phyloP scores from a whole-genome alignment of 2,888 invertebrate genomes.

The Andricus curvator region DNA sequence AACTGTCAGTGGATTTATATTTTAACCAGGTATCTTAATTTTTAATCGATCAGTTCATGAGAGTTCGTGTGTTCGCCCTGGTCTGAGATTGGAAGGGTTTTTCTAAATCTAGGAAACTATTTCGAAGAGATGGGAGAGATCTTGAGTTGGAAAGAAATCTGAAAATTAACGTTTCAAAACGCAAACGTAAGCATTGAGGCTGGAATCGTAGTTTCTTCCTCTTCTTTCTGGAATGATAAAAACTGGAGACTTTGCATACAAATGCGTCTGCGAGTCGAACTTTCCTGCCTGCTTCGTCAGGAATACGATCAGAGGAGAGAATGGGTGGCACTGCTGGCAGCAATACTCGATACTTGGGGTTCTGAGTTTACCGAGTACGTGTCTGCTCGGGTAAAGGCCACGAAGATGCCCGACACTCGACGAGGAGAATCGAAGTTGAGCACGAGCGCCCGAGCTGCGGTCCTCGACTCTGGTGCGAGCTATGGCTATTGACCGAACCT shows the following conservation, averaged over 20 bases:
- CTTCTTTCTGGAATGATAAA: conserved; percentile 5
- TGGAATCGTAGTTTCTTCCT: conserved; percentile 1
- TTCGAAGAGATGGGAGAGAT: background rate
- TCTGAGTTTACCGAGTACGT: conserved; percentile 58
- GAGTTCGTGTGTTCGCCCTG: too few relatives aligned
- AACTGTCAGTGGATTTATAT: background rate
- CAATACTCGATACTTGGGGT: conserved; percentile 45
- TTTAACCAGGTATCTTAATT: too few relatives aligned
- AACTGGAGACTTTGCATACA: conserved; percentile 16
- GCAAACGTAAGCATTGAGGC: background rate
- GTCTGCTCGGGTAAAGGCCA: conserved; percentile 67
- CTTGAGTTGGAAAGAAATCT: background rate
- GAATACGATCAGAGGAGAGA: conserved; percentile 42
- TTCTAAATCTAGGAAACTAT: background rate
- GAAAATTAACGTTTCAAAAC: background rate
- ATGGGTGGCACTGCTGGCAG: conserved; percentile 53
- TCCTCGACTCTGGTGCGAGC: conserved; percentile 63
- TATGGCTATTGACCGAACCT: conserved; percentile 76
- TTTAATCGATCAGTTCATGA: too few relatives aligned
- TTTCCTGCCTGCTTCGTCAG: conserved; percentile 17
- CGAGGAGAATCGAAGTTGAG: conserved; percentile 45
- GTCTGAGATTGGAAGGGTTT: background rate
- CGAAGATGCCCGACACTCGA: conserved; percentile 55
- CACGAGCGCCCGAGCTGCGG: conserved; percentile 54
- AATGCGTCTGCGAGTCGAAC: conserved; percentile 3